A percentile compares a stretch with the other conserved stretches of the same genome.
These are phyloP conservation scores for Lithophane socia DNA, from an alignment of 2,888 invertebrate species.

Conservation along the genomic window DNA sequence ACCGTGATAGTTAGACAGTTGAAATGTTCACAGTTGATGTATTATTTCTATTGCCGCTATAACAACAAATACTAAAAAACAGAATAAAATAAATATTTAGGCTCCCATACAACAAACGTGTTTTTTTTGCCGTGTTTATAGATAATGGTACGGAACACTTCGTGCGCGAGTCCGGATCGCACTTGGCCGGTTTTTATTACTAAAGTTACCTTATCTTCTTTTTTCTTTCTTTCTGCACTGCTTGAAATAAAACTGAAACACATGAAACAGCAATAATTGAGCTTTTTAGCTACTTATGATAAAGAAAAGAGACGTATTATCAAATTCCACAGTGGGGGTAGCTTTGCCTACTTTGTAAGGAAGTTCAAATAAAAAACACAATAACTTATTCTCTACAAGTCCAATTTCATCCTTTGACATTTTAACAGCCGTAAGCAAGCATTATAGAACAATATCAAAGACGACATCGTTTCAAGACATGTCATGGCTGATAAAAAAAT, in stretches of 20 bases:
- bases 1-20: too few species aligned
- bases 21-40: too few species aligned
- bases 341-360: neutral
- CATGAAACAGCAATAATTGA: neutral
- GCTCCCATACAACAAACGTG: too few species aligned
- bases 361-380: neutral
- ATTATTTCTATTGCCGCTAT: too few species aligned
- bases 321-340: neutral
- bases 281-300: neutral
- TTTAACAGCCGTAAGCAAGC: slow-evolving; percentile 5
- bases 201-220: too few species aligned
- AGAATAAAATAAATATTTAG: too few species aligned
- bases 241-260: neutral
- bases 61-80: too few species aligned
- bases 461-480: neutral
- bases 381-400: neutral
- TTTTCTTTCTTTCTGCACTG: neutral
- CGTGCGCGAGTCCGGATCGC: too few species aligned
- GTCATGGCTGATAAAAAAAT: slow-evolving; percentile 32
- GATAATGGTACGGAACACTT: too few species aligned
- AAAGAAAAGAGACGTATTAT: neutral
- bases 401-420: slow-evolving; percentile 19
- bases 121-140: too few species aligned
- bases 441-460: slow-evolving; percentile 7
- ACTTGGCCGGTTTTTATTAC: too few species aligned